Percentiles rank a stretch among this genome's conserved stretches.
Evolutionary conservation across 2,797 vertebrate species (phyloP).

Genomic region (Hippoglossus hippoglossus): DNA sequence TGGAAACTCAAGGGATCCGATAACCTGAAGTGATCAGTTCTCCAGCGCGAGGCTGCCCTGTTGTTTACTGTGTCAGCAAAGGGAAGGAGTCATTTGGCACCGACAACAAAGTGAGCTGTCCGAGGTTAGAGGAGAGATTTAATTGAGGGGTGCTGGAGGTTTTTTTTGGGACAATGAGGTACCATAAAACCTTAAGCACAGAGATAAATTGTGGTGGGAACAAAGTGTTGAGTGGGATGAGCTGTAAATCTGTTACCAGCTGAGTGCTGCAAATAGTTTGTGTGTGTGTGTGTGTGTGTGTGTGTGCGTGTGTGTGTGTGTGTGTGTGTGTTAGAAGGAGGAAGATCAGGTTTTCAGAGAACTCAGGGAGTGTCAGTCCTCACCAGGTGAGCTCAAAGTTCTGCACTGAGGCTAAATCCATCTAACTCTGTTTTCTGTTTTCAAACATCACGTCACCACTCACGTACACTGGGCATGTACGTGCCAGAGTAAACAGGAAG

Average conservation of each 20-base stretch:
- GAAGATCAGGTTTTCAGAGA: slow-evolving; percentile 35
- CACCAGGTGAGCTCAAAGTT: not conserved
- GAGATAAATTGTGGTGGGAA: slow-evolving; percentile 68
- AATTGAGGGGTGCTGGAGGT: slow-evolving; percentile 62
- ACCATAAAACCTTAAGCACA: slow-evolving; percentile 71
- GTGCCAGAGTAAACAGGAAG: too few relatives aligned
- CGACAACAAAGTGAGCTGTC: slow-evolving; percentile 66
- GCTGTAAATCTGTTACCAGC: slow-evolving; percentile 72
- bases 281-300: slow-evolving; percentile 10
- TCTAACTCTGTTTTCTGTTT: too few relatives aligned
- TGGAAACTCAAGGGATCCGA: slow-evolving; percentile 54
- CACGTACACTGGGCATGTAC: too few relatives aligned
- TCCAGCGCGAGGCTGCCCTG: slow-evolving; percentile 36
- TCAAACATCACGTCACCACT: too few relatives aligned
- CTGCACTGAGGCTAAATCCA: slow-evolving; percentile 5
- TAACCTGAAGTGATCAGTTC: slow-evolving; percentile 48
- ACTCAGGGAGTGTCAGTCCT: slow-evolving; percentile 8
- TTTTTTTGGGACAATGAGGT: slow-evolving; percentile 62
- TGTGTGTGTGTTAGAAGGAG: slow-evolving; percentile 10
- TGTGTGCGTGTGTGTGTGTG: not conserved
- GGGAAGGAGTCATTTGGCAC: slow-evolving; percentile 68
- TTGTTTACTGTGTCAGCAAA: slow-evolving; percentile 69
- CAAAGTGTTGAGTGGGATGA: slow-evolving; percentile 66
- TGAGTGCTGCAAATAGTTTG: slow-evolving; percentile 21
- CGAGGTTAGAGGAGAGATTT: slow-evolving; percentile 50